A percentile compares a stretch with the other conserved stretches of the same genome.
Conservation (phyloP, 92 coral and sea anemone species). For the Siderastrea radians region DNA sequence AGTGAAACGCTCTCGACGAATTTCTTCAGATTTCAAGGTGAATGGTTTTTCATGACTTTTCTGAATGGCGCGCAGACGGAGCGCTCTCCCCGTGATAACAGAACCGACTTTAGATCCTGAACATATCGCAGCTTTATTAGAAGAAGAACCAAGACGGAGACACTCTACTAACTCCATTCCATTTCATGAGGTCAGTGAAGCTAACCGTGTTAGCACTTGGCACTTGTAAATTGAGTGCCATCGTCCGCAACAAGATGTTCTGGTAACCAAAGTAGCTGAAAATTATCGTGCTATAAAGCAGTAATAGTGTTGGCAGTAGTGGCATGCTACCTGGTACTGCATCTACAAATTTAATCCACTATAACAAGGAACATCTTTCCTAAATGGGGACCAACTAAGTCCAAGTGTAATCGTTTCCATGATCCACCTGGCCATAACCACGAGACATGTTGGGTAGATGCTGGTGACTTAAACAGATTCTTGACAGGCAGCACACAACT, state of each 20-base stretch:
- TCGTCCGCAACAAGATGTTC: too few species aligned
- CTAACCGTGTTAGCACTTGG: too few species aligned
- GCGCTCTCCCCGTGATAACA: conserved; percentile 62
- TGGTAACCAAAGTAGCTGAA: too few species aligned
- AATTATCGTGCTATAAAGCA: too few species aligned
- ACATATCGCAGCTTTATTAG: conserved; percentile 10
- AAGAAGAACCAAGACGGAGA: conserved; percentile 32
- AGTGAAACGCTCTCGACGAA: background rate
- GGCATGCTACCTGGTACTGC: too few species aligned
- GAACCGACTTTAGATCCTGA: conserved; percentile 54
- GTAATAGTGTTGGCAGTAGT: too few species aligned
- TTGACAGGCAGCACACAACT: conserved; percentile 42
- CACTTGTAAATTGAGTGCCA: too few species aligned
- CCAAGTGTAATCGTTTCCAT: conserved; percentile 53
- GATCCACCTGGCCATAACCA: conserved; percentile 65
- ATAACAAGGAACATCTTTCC: background rate
- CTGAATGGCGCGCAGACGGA: conserved; percentile 55
- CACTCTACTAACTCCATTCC: conserved; percentile 23
- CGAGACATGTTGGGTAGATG: conserved; percentile 29
- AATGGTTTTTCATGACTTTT: background rate
- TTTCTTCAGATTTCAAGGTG: background rate
- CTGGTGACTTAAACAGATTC: conserved; percentile 61
- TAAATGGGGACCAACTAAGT: conserved; percentile 57
- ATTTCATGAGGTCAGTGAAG: conserved; percentile 5
- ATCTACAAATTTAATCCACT: too few species aligned